Conservation (phyloP, 2,888 invertebrate genomes). For the Aphelenchoides bicaudatus region DNA sequence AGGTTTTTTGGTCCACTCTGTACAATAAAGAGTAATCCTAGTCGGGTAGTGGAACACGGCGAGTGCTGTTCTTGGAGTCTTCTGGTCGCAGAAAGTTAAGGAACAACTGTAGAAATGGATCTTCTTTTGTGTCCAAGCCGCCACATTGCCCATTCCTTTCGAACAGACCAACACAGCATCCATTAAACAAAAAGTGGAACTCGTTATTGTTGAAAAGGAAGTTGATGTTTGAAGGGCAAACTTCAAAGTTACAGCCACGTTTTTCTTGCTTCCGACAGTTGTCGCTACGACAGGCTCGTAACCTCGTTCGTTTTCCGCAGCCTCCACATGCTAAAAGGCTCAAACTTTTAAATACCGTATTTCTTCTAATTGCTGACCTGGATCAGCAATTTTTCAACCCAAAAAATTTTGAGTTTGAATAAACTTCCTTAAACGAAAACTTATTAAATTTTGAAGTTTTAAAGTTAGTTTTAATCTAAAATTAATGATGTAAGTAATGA, state of each 20-base stretch:
- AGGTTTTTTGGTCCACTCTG: too few species aligned
- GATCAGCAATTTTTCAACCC: too few species aligned
- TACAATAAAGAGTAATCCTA: too few species aligned
- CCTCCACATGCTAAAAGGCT: slow-evolving; percentile 59
- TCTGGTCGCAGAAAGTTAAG: slow-evolving; percentile 1
- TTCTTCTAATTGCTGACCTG: too few species aligned
- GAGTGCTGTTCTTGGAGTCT: not conserved
- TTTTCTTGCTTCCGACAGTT: slow-evolving; percentile 46
- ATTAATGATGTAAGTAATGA: too few species aligned
- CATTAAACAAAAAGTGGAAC: slow-evolving; percentile 56
- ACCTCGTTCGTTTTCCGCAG: slow-evolving; percentile 49
- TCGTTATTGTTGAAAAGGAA: slow-evolving; percentile 57
- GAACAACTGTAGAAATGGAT: slow-evolving; percentile 1
- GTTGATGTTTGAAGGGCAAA: slow-evolving; percentile 55
- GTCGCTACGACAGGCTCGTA: slow-evolving; percentile 39
- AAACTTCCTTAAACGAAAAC: too few species aligned
- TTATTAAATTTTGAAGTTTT: too few species aligned
- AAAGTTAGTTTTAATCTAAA: too few species aligned
- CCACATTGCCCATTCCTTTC: slow-evolving; percentile 9
- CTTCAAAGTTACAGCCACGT: slow-evolving; percentile 53
- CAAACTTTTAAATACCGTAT: too few species aligned
- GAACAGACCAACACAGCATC: slow-evolving; percentile 57
- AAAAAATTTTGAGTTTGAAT: too few species aligned
- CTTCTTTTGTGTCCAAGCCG: slow-evolving; percentile 5
- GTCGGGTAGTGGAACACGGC: slow-evolving; percentile 4